These are phyloP conservation scores for Eugnorisma glareosa DNA, from an alignment of 2,888 invertebrate species.

Conservation along the genomic window DNA sequence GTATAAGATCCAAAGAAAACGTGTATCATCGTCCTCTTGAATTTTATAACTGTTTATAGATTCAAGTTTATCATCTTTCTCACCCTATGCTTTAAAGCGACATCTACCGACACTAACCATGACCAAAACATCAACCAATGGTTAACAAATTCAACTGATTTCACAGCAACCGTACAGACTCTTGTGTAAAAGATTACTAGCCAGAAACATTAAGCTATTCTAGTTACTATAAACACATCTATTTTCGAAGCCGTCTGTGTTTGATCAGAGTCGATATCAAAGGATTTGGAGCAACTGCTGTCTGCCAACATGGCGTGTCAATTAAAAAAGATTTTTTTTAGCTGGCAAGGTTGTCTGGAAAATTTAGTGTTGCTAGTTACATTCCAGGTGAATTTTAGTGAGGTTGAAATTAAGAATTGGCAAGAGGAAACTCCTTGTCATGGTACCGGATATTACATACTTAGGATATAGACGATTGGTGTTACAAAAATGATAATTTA, in stretches of 20 bases:
- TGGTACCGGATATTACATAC: not conserved
- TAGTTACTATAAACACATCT: constrained; percentile 71
- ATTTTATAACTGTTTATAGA: not conserved
- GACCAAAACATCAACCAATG: constrained; percentile 6
- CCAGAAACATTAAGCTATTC: constrained; percentile 57
- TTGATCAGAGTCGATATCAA: constrained; percentile 70
- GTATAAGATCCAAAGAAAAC: not conserved
- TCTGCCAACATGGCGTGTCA: constrained; percentile 57
- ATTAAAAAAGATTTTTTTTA: constrained; percentile 62
- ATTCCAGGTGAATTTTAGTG: constrained; percentile 21
- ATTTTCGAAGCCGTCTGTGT: constrained; percentile 76
- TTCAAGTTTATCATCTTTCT: not conserved
- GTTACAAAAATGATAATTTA: constrained; percentile 30
- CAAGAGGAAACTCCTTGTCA: not conserved
- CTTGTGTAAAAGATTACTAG: constrained; percentile 58
- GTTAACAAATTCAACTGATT: constrained; percentile 28
- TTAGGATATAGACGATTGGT: not conserved
- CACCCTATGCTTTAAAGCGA: constrained; percentile 14
- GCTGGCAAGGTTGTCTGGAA: constrained; percentile 56
- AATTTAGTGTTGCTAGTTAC: constrained; percentile 42
- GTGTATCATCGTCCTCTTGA: not conserved
- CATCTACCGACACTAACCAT: constrained; percentile 48
- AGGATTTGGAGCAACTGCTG: constrained; percentile 61
- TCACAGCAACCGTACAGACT: constrained; percentile 39
- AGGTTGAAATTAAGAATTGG: constrained; percentile 1